phyloP scores from a whole-genome alignment of 2,888 invertebrate genomes.

The Cheilosia grossa region DNA sequence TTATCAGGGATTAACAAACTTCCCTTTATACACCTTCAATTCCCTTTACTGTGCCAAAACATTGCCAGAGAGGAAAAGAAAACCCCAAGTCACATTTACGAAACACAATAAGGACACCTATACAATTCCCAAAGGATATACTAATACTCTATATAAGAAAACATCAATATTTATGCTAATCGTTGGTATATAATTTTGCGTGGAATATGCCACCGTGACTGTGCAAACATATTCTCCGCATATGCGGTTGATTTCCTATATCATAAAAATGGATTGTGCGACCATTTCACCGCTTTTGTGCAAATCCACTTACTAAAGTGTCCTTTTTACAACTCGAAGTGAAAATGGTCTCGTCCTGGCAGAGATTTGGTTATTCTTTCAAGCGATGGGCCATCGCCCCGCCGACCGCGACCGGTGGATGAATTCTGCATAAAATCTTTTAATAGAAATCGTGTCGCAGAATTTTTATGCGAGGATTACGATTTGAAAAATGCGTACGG shows the following conservation, averaged over 20 bases:
- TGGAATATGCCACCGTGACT: constrained; percentile 68
- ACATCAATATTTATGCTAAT: constrained; percentile 72
- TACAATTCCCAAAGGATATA: constrained; percentile 30
- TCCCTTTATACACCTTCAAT: background rate
- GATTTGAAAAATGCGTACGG: constrained; percentile 72
- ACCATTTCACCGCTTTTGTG: constrained; percentile 53
- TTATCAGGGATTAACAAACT: no score
- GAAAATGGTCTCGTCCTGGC: constrained; percentile 68
- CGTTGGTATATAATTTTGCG: constrained; percentile 54
- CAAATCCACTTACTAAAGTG: constrained; percentile 66
- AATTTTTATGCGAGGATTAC: constrained; percentile 73
- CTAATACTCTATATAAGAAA: constrained; percentile 53
- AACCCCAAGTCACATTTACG: background rate
- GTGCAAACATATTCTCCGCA: constrained; percentile 60
- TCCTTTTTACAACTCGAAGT: constrained; percentile 68
- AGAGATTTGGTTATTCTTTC: constrained; percentile 8
- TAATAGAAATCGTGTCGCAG: constrained; percentile 75
- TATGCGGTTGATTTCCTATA: constrained; percentile 58
- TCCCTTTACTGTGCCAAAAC: no score
- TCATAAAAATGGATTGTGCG: constrained; percentile 67
- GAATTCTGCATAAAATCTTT: constrained; percentile 72
- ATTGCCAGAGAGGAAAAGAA: no score
- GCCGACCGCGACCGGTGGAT: constrained; percentile 40
- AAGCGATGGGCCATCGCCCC: constrained; percentile 2
- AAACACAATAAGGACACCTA: constrained; percentile 41